Evolutionary conservation across 2,888 invertebrate species (phyloP), one percentile per base, ranked within the genome.

Genomic region (Phyllotreta cruciferae): DNA sequence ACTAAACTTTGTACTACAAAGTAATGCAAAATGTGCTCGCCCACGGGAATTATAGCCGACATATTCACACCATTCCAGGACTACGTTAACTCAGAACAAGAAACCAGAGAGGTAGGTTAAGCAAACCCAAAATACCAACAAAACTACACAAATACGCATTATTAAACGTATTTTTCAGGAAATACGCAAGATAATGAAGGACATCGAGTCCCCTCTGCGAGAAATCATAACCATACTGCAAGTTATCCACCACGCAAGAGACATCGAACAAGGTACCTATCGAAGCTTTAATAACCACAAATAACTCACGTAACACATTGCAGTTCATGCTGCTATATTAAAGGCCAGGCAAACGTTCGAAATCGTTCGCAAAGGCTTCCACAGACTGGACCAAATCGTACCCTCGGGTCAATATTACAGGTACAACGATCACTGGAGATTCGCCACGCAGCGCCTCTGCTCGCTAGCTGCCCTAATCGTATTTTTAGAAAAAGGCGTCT

Each of bases 401-500:
- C 93, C 94, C 0, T 67, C 82, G 1, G 88, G 89, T 52, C 92
- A 94, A 73, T 96, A 92, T 81, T 95, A 93, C 80, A 86, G 93
- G 71, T 96, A 90, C 77, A 89, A 93, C 70, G 95, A 96, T 74
- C 92, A 93, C 74, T 96, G 96, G 96, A 85, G 90, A 41, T 90
- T 85, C 76, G 88, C 90, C 66, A 92, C 90, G 0, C 95, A 96
- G 77, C 84, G 91, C 49, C 84, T 93, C 70, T 89, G 91, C 62
- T 95, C 90, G 79, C 82, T 93, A 9, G 87, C 90, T 50, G 87
- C 94, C 0, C 83, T 95, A 60, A 88, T 91, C 6, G 84, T 92
- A 54, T 96, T 92, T 83, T 82, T 96, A 68, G 92, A 94, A 82
- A 85, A 86, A 10, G 93, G 93, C 0, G 83, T 89, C 71, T 82